Conservation (phyloP, 2,113 vertebrate species). For the Sprattus sprattus region DNA sequence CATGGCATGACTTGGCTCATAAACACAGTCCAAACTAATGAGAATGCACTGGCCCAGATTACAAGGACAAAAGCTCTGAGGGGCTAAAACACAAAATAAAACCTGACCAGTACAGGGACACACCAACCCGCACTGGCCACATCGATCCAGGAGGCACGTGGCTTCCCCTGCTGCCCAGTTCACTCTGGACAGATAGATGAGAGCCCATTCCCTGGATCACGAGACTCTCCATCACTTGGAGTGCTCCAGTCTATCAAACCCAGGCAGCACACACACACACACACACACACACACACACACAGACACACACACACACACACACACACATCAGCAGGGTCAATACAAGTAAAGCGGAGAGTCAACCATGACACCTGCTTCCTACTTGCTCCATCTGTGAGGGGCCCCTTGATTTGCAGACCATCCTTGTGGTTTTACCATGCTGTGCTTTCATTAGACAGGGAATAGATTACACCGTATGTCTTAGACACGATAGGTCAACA, state of each 20-base stretch:
- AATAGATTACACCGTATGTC: not conserved
- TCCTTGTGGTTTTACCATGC: not conserved
- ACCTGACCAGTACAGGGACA: not conserved
- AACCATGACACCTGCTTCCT: not conserved
- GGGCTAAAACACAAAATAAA: not conserved
- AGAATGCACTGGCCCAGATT: not conserved
- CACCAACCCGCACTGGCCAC: not conserved
- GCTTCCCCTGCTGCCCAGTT: not conserved
- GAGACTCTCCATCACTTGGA: constrained; percentile 30
- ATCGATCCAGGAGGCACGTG: not conserved
- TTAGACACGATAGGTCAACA: not conserved
- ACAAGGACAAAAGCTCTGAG: not conserved
- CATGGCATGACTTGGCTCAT: not conserved
- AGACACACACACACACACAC: not conserved
- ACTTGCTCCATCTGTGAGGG: not conserved
- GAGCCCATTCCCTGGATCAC: not conserved
- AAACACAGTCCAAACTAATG: not conserved
- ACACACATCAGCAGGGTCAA: constrained; percentile 12
- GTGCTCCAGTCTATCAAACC: constrained; percentile 39
- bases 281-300: constrained; percentile 46
- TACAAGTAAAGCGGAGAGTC: not conserved
- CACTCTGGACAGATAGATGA: constrained; percentile 20
- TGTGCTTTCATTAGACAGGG: no score
- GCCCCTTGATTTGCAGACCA: not conserved
- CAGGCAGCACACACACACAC: constrained; percentile 37